Evolutionary conservation across 2,888 invertebrate genomes (phyloP).

Genomic region (Saturnia pavonia): DNA sequence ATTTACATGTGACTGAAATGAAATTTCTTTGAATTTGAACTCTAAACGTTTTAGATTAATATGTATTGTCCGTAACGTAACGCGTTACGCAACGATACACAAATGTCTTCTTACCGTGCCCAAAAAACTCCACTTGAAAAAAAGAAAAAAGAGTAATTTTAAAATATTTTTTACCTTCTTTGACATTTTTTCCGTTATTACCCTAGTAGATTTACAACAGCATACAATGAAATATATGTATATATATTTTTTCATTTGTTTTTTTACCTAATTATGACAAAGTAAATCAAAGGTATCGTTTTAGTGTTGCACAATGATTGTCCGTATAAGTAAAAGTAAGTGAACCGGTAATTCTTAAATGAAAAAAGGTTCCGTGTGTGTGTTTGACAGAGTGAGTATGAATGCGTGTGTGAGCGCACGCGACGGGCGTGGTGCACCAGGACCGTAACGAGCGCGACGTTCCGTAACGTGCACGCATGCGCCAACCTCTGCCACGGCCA

Average conservation of each 20-base stretch:
- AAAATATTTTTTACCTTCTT: no score
- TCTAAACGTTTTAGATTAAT: no score
- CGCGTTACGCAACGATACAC: no score
- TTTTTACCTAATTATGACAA: background rate
- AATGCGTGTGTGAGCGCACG: slow-evolving; percentile 35
- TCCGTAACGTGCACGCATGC: slow-evolving; percentile 60
- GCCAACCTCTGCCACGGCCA: slow-evolving; percentile 33
- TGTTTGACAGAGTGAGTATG: slow-evolving; percentile 23
- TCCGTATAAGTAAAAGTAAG: background rate
- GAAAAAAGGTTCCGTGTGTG: background rate
- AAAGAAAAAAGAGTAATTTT: no score
- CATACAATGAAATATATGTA: background rate
- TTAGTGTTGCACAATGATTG: background rate
- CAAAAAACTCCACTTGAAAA: no score
- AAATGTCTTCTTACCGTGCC: no score
- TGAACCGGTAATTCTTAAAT: background rate
- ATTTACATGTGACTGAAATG: no score
- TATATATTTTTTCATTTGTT: background rate
- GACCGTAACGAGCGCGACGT: slow-evolving; percentile 70
- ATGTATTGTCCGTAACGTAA: no score
- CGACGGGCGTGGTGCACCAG: slow-evolving; percentile 44
- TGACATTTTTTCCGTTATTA: no score
- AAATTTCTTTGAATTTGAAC: no score
- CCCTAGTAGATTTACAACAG: no score
- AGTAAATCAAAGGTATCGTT: no score